Evolutionary conservation across 1,140 invertebrate species (phyloP).

Genomic region (Schlechtendalia chinensis): DNA sequence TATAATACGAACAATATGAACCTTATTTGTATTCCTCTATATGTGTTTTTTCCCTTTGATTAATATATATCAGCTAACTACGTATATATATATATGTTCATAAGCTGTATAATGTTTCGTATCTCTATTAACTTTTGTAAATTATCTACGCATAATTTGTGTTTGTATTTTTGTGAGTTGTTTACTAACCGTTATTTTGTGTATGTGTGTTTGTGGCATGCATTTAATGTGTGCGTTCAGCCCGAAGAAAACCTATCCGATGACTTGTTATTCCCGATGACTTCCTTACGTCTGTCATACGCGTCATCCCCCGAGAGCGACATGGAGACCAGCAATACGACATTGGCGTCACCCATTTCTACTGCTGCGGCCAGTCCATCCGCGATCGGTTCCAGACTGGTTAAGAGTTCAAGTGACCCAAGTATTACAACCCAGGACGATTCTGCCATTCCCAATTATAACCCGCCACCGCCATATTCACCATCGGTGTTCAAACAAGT

Average conservation of each 20-base stretch:
- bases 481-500: conserved; percentile 54
- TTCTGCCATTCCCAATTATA: conserved; percentile 60
- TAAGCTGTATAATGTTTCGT: neutral
- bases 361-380: conserved; percentile 55
- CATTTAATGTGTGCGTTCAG: conserved; percentile 58
- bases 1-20: neutral
- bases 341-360: conserved; percentile 61
- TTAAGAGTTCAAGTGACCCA: conserved; percentile 82
- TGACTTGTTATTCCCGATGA: conserved; percentile 98
- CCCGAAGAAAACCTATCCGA: conserved; percentile 82
- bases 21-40: neutral
- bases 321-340: conserved; percentile 78
- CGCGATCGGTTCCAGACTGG: conserved; percentile 67
- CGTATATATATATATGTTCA: neutral
- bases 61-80: neutral
- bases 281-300: conserved; percentile 85
- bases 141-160: conserved; percentile 15
- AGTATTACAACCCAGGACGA: conserved; percentile 73
- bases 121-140: neutral
- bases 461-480: conserved; percentile 74
- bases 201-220: conserved; percentile 54
- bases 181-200: conserved; percentile 50
- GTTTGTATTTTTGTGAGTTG: conserved; percentile 38
- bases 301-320: conserved; percentile 94
- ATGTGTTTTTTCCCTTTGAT: neutral